phyloP scores from a whole-genome alignment of 2,113 vertebrate genomes.

The Fregata magnificens region DNA sequence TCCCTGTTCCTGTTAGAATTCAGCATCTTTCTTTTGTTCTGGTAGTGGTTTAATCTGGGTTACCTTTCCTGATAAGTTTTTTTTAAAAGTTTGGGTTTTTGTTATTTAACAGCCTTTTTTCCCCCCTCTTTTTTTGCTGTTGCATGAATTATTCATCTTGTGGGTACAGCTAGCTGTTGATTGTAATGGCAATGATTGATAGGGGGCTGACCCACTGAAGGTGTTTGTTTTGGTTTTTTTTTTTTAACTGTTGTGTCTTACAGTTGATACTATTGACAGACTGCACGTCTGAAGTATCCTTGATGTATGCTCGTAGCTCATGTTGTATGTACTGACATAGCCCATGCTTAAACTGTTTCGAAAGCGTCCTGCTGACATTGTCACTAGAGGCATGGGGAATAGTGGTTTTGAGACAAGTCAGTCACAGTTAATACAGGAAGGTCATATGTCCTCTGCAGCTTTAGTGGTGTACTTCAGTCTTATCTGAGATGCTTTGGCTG shows the following conservation, averaged over 20 bases:
- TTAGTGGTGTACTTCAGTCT: not conserved
- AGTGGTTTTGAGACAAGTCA: not conserved
- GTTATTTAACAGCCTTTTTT: not conserved
- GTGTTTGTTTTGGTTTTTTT: not conserved
- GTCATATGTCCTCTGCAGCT: not conserved
- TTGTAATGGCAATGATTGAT: not conserved
- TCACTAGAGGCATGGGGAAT: not conserved
- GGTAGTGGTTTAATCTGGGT: not conserved
- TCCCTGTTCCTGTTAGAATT: not conserved
- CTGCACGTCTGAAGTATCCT: not conserved
- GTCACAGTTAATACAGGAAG: not conserved
- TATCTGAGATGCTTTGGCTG: not conserved
- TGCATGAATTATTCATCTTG: not conserved
- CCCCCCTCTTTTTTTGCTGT: rapidly evolving
- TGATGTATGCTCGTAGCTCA: not conserved
- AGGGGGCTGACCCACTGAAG: not conserved
- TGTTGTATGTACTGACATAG: not conserved
- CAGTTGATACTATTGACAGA: not conserved
- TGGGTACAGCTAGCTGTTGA: not conserved
- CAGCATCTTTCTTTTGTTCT: not conserved
- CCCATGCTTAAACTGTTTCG: not conserved
- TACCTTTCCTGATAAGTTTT: not conserved
- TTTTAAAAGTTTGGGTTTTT: not conserved
- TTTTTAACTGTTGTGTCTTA: not conserved
- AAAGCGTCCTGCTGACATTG: not conserved